These are phyloP conservation scores for Eilema griseolum DNA, from an alignment of 2,888 invertebrate species.

Conservation along the genomic window DNA sequence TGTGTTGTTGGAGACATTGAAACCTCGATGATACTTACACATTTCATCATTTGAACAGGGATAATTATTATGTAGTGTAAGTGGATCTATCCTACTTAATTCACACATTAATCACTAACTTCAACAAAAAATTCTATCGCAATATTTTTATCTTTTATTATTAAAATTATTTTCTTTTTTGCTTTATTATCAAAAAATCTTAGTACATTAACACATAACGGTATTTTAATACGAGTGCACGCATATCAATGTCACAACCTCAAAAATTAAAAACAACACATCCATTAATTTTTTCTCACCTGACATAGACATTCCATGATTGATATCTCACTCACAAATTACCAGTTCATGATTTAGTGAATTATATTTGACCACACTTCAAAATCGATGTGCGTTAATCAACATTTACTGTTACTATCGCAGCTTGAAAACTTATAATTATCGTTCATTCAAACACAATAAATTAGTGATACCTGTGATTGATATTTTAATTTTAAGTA, in stretches of 20 bases:
- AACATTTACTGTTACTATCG: constrained; percentile 50
- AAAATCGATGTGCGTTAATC: constrained; percentile 42
- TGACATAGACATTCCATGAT: constrained; percentile 43
- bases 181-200: constrained; percentile 16
- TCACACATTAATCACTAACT: not conserved
- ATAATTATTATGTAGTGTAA: not conserved
- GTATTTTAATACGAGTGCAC: constrained; percentile 37
- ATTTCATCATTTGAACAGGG: not conserved
- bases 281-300: constrained; percentile 34
- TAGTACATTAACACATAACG: constrained; percentile 54
- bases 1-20: no score
- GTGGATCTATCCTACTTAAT: no score
- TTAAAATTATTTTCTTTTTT: constrained; percentile 11
- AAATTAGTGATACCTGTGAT: constrained; percentile 54
- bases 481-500: constrained; percentile 58
- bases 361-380: constrained; percentile 38
- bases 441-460: constrained; percentile 54
- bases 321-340: constrained; percentile 47
- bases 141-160: not conserved
- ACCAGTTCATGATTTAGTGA: constrained; percentile 31
- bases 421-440: constrained; percentile 49
- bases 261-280: constrained; percentile 34
- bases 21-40: no score
- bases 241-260: constrained; percentile 48
- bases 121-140: not conserved